A percentile compares a stretch with the other conserved stretches of the same genome.
Conservation (phyloP, 2,113 vertebrate species). For the Thamnophis sirtalis region DNA sequence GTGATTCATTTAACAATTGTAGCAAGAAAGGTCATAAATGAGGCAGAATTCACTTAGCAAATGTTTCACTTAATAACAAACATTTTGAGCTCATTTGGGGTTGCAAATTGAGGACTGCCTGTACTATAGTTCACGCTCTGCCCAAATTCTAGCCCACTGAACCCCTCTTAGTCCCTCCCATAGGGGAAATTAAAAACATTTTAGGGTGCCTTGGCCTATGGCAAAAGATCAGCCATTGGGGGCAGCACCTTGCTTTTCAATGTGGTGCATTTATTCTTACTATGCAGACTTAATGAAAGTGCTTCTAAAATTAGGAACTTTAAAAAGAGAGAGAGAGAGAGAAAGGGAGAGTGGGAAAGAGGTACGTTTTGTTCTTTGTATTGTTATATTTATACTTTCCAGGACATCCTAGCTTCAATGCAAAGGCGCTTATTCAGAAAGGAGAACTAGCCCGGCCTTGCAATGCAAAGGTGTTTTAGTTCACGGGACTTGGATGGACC, state of each 20-base stretch:
- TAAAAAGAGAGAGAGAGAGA: neutral
- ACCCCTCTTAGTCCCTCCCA: neutral
- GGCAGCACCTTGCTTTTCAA: neutral
- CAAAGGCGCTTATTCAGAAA: neutral
- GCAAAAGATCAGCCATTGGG: neutral
- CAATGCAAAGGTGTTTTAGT: neutral
- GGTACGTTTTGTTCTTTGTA: neutral
- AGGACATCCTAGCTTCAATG: neutral
- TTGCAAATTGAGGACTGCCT: neutral
- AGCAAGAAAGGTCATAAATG: too few relatives aligned
- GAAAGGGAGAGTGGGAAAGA: neutral
- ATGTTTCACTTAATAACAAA: neutral
- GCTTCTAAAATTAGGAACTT: neutral
- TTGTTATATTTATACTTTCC: neutral
- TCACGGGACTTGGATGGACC: neutral
- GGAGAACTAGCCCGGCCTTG: constrained; percentile 12
- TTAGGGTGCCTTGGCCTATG: neutral
- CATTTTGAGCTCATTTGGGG: neutral
- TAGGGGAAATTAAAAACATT: neutral
- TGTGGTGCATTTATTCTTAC: neutral
- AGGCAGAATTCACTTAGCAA: neutral
- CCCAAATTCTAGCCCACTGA: neutral
- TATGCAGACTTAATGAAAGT: neutral
- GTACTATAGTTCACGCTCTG: neutral
- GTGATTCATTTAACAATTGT: too few relatives aligned